phyloP scores from a whole-genome alignment of 1,140 invertebrate species.

The Periplaneta americana region DNA sequence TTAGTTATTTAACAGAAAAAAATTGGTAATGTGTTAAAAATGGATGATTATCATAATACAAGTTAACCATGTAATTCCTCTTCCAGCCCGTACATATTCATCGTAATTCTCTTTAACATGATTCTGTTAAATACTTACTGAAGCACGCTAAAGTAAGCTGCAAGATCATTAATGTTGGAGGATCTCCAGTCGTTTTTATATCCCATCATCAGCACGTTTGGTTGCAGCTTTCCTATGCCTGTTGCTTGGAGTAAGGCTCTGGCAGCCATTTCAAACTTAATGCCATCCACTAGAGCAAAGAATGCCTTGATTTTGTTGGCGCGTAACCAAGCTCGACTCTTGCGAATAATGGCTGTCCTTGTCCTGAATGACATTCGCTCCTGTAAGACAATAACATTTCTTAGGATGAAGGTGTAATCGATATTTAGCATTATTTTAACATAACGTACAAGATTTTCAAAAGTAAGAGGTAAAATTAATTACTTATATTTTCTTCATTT shows the following conservation, averaged over 20 bases:
- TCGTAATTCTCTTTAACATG: no score
- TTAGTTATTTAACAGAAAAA: no score
- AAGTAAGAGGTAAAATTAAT: no score
- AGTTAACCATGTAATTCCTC: no score
- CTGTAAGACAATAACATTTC: constrained; percentile 38
- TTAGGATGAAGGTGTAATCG: no score
- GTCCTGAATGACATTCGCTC: constrained; percentile 58
- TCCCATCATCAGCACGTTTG: constrained; percentile 92
- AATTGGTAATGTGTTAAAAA: not conserved
- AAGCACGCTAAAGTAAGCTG: constrained; percentile 87
- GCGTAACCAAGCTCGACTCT: constrained; percentile 68
- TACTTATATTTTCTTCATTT: no score
- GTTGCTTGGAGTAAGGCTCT: constrained; percentile 70
- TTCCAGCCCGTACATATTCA: no score
- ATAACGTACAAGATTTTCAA: no score
- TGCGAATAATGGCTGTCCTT: constrained; percentile 50
- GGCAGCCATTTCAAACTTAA: constrained; percentile 71
- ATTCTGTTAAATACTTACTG: constrained; percentile 65
- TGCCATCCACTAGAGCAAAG: constrained; percentile 74
- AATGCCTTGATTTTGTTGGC: constrained; percentile 81
- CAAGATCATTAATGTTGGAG: constrained; percentile 64
- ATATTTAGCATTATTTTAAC: no score
- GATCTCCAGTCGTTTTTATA: constrained; percentile 86
- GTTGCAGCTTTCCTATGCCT: constrained; percentile 87
- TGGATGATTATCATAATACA: not conserved